These are phyloP conservation scores for Nothoprocta perdicaria DNA, from an alignment of 2,113 vertebrate genomes.

Conservation along the genomic window DNA sequence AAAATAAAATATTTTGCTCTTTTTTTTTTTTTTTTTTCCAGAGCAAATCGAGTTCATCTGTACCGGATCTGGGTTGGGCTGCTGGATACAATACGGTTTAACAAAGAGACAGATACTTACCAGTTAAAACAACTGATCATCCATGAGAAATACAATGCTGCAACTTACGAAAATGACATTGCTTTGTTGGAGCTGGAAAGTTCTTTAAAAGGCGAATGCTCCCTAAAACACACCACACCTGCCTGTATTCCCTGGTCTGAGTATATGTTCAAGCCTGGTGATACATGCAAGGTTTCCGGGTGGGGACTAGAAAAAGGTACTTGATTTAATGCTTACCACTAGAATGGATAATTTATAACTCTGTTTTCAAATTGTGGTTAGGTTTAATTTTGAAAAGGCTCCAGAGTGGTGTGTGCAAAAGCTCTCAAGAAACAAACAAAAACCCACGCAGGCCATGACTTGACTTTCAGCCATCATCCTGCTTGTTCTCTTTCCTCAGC, in stretches of 20 bases:
- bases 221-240: slow-evolving; percentile 55
- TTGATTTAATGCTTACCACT: not conserved
- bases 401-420: not conserved
- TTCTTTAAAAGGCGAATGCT: slow-evolving; percentile 46
- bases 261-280: slow-evolving; percentile 81
- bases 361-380: not conserved
- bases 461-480: not conserved
- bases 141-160: slow-evolving; percentile 80
- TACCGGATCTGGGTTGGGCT: slow-evolving; percentile 86
- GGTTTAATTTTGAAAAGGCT: not conserved
- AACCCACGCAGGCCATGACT: not conserved
- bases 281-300: slow-evolving; percentile 90
- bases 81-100: slow-evolving; percentile 36
- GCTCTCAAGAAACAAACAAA: not conserved
- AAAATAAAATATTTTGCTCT: not conserved
- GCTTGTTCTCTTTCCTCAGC: not conserved
- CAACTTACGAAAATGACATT: slow-evolving; percentile 91
- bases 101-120: slow-evolving; percentile 58
- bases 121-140: slow-evolving; percentile 76
- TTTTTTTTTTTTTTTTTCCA: slow-evolving; percentile 1
- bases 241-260: slow-evolving; percentile 91
- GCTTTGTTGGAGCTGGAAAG: slow-evolving; percentile 85
- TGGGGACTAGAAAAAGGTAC: slow-evolving; percentile 89
- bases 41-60: slow-evolving; percentile 60
- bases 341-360: not conserved